Conservation (phyloP, 2,888 invertebrate species). For the Lydus trimaculatus region DNA sequence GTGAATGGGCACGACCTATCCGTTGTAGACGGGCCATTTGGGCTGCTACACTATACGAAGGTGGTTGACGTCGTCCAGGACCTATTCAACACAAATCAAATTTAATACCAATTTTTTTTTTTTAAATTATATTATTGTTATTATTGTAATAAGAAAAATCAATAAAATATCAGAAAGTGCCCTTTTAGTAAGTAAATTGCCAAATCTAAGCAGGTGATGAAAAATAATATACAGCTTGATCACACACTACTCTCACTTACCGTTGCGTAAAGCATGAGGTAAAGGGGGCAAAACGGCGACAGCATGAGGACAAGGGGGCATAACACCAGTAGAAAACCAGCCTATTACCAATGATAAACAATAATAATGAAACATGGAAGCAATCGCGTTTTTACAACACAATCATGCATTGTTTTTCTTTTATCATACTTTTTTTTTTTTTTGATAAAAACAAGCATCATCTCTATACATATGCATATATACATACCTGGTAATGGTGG, state of each 20-base stretch:
- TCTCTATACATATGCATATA: constrained; percentile 23
- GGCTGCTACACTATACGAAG: constrained; percentile 85
- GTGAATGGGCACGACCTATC: constrained; percentile 83
- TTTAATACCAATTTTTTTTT: background rate
- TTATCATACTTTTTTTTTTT: background rate
- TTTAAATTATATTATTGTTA: background rate
- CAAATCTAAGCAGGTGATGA: background rate
- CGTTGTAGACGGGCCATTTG: constrained; percentile 86
- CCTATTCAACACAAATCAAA: constrained; percentile 41
- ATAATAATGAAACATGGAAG: constrained; percentile 35
- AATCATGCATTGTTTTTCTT: background rate
- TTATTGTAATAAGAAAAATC: background rate
- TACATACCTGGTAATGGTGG: constrained; percentile 57
- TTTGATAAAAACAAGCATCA: background rate
- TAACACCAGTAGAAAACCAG: constrained; percentile 59
- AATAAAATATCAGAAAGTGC: constrained; percentile 9
- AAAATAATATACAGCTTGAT: background rate
- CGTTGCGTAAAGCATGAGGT: constrained; percentile 61
- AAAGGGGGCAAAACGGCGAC: constrained; percentile 70
- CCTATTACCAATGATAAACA: constrained; percentile 55
- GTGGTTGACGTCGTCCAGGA: constrained; percentile 70
- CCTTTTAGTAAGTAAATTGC: background rate
- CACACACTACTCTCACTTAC: constrained; percentile 48
- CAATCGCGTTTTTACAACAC: background rate
- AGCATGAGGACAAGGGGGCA: constrained; percentile 65